These are phyloP conservation scores for Anthrax anthrax DNA, from an alignment of 2,888 invertebrate genomes.

Conservation along the genomic window DNA sequence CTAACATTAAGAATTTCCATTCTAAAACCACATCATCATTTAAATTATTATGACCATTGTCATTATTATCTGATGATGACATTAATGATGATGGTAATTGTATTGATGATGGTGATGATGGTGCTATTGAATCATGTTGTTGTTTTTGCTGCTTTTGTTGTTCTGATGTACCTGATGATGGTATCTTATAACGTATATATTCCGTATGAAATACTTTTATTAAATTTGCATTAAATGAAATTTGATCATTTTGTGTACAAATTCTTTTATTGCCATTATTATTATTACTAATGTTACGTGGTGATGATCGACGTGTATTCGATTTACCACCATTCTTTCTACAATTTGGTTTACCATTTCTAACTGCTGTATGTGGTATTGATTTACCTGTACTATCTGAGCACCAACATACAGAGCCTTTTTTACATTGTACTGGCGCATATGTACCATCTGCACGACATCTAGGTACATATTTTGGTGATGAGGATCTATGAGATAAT, in stretches of 20 bases:
- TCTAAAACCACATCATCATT: slow-evolving; percentile 48
- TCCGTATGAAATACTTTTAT: slow-evolving; percentile 76
- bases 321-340: slow-evolving; percentile 42
- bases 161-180: slow-evolving; percentile 17
- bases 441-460: slow-evolving; percentile 76
- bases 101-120: background rate
- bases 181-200: slow-evolving; percentile 38
- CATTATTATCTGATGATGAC: background rate
- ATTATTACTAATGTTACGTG: slow-evolving; percentile 30
- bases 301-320: slow-evolving; percentile 45
- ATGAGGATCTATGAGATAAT: slow-evolving; percentile 35
- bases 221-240: slow-evolving; percentile 68
- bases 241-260: slow-evolving; percentile 62
- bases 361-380: slow-evolving; percentile 63
- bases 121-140: slow-evolving; percentile 10
- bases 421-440: slow-evolving; percentile 72
- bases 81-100: background rate
- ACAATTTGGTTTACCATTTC: slow-evolving; percentile 56
- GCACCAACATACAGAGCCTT: slow-evolving; percentile 77
- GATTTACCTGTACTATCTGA: slow-evolving; percentile 73
- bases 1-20: slow-evolving; percentile 83
- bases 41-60: slow-evolving; percentile 16
- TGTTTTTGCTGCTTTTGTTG: slow-evolving; percentile 14
- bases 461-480: slow-evolving; percentile 53
- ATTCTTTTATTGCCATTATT: slow-evolving; percentile 30